Percentiles rank a stretch among this genome's conserved stretches.
Conservation (phyloP, 2,888 invertebrate species). For the Philereme transversata region DNA sequence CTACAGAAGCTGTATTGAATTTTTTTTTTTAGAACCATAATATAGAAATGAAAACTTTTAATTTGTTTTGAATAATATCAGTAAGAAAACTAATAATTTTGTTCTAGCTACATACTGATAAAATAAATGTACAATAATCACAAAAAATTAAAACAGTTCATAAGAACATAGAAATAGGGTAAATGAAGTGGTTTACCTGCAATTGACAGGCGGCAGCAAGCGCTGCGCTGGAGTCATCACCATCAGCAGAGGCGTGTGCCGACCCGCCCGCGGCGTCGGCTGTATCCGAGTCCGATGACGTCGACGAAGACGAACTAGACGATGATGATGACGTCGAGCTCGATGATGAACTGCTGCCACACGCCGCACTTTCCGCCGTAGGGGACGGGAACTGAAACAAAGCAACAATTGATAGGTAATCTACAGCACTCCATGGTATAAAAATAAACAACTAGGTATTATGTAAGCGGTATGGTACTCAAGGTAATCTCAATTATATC, state of each 20-base stretch:
- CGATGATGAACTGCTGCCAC: slow-evolving; percentile 74
- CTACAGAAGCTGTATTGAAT: not conserved
- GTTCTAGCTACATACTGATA: too few species aligned
- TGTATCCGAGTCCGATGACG: slow-evolving; percentile 76
- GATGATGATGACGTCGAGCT: slow-evolving; percentile 74
- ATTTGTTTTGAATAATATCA: too few species aligned
- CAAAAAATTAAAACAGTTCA: not conserved
- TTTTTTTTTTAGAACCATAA: not conserved
- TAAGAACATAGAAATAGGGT: too few species aligned
- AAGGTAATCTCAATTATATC: slow-evolving; percentile 17
- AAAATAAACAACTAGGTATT: slow-evolving; percentile 9
- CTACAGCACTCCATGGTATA: not conserved
- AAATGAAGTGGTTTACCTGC: slow-evolving; percentile 59
- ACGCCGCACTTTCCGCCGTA: slow-evolving; percentile 65
- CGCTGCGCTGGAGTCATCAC: slow-evolving; percentile 82
- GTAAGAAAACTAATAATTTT: too few species aligned
- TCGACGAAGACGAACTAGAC: slow-evolving; percentile 76
- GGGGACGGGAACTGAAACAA: slow-evolving; percentile 69
- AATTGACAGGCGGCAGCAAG: slow-evolving; percentile 83
- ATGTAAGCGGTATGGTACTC: slow-evolving; percentile 3
- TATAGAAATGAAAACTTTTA: not conserved
- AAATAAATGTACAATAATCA: too few species aligned
- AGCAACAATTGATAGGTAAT: not conserved
- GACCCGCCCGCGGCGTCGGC: slow-evolving; percentile 73
- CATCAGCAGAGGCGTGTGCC: slow-evolving; percentile 67